Conservation (phyloP, 2,888 invertebrate genomes). For the Drosophila putrida region DNA sequence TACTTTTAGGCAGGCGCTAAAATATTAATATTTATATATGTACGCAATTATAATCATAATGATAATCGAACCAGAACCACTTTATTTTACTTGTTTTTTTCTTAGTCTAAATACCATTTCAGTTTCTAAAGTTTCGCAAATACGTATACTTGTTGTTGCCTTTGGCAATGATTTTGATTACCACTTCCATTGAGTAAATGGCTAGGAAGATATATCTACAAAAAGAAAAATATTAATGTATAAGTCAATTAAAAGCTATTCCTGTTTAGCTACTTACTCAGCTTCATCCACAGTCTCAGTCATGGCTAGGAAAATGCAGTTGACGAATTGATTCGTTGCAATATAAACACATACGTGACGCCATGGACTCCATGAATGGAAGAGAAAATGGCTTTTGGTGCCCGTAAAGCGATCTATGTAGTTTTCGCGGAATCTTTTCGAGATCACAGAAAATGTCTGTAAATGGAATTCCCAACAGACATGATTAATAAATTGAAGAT, state of each 20-base stretch:
- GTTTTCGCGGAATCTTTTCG: constrained; percentile 96
- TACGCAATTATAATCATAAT: not conserved
- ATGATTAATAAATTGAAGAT: too few relatives aligned
- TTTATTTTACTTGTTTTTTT: too few relatives aligned
- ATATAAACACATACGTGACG: constrained; percentile 95
- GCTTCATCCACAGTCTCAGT: too few relatives aligned
- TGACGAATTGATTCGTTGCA: constrained; percentile 97
- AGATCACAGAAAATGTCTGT: constrained; percentile 99
- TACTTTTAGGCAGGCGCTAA: too few relatives aligned
- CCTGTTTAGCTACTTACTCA: too few relatives aligned
- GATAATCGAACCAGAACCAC: too few relatives aligned
- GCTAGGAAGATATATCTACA: too few relatives aligned
- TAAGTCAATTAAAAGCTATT: constrained; percentile 77
- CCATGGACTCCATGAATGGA: constrained; percentile 96
- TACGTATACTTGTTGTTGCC: constrained; percentile 98
- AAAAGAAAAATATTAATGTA: too few relatives aligned
- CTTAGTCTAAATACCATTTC: too few relatives aligned
- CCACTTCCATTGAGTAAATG: constrained; percentile 98
- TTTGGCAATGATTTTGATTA: constrained; percentile 97
- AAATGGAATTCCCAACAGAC: too few relatives aligned
- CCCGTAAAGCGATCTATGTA: constrained; percentile 98
- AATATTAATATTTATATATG: not conserved
- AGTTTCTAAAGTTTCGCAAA: constrained; percentile 86
- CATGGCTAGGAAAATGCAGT: too few relatives aligned
- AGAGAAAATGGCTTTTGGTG: constrained; percentile 95